Conservation (phyloP, 2,113 vertebrate species). For the Channa maculata region DNA sequence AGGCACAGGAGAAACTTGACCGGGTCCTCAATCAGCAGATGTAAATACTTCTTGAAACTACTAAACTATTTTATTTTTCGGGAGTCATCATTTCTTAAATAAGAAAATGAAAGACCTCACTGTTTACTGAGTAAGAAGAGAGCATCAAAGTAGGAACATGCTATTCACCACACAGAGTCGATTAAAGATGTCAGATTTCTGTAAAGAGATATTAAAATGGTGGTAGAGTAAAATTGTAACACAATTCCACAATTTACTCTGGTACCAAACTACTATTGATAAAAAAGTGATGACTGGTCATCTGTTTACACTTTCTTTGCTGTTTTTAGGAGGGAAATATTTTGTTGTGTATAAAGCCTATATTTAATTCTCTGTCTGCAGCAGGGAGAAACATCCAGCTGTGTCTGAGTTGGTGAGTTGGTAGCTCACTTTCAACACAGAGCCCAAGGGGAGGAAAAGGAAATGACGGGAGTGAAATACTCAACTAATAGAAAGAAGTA, state of each 20-base stretch:
- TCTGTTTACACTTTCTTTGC: neutral
- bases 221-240: neutral
- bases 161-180: neutral
- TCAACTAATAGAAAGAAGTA: constrained; percentile 43
- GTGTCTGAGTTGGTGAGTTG: constrained; percentile 22
- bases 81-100: neutral
- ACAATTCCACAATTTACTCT: neutral
- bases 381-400: constrained; percentile 21
- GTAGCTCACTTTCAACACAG: constrained; percentile 12
- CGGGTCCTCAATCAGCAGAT: constrained; percentile 52
- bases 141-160: neutral
- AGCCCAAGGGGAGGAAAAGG: constrained; percentile 23
- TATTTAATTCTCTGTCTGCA: constrained; percentile 26
- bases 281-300: neutral
- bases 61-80: neutral
- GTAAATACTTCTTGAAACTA: constrained; percentile 44
- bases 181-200: neutral
- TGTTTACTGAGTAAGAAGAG: neutral
- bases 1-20: constrained; percentile 42
- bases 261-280: neutral
- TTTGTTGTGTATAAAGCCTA: neutral
- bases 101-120: neutral
- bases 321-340: neutral
- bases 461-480: constrained; percentile 40
- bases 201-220: neutral